Conservation (phyloP, 2,888 invertebrate genomes). For the Sesamia inferens region DNA sequence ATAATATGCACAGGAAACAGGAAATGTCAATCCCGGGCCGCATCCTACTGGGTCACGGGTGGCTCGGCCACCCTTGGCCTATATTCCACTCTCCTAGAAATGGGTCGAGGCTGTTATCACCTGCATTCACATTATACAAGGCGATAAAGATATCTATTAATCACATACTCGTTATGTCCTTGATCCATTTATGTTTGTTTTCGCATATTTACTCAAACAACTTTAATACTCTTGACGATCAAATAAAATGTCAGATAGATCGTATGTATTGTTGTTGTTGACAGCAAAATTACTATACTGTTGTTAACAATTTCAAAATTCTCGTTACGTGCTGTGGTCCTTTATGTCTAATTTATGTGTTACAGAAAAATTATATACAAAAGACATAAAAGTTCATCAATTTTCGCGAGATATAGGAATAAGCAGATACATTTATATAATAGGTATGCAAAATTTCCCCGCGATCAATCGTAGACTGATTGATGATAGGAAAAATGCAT, state of each 20-base stretch:
- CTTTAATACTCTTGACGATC: conserved; percentile 16
- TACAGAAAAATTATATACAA: background rate
- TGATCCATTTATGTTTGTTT: conserved; percentile 64
- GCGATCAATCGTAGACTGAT: conserved; percentile 16
- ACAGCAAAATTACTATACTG: too few species aligned
- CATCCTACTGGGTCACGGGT: conserved; percentile 70
- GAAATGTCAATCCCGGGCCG: conserved; percentile 40
- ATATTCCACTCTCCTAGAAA: conserved; percentile 72
- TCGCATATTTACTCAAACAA: conserved; percentile 36
- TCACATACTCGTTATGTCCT: conserved; percentile 65
- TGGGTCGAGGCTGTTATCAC: conserved; percentile 70
- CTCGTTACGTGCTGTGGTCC: background rate
- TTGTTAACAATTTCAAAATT: background rate
- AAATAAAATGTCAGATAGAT: background rate
- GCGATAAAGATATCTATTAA: conserved; percentile 69
- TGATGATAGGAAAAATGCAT: conserved; percentile 24
- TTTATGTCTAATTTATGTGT: background rate
- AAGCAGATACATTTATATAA: conserved; percentile 11
- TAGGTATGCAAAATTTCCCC: conserved; percentile 20
- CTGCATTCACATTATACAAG: conserved; percentile 63
- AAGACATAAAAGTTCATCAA: conserved; percentile 9
- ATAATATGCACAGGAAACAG: conserved; percentile 33
- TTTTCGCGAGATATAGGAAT: conserved; percentile 13
- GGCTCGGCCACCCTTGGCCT: conserved; percentile 77
- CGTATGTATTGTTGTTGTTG: too few species aligned